These are phyloP conservation scores for Polypedilum vanderplanki DNA, from an alignment of 1,140 invertebrate genomes.

Conservation along the genomic window DNA sequence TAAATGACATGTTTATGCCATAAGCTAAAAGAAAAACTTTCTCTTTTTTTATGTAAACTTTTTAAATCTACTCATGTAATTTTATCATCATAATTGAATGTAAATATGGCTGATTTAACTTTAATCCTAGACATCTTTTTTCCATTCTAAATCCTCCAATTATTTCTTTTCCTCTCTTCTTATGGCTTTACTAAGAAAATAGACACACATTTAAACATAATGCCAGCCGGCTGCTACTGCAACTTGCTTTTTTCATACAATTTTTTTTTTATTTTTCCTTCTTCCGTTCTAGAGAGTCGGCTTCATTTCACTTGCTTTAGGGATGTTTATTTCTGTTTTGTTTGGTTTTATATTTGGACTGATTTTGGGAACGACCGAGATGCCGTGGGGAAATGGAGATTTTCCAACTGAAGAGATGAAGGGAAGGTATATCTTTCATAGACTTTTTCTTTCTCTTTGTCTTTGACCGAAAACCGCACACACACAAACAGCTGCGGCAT, in stretches of 20 bases:
- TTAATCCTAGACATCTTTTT: not conserved
- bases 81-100: not conserved
- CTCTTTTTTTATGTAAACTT: not conserved
- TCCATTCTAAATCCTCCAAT: too few species aligned
- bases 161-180: too few species aligned
- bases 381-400: slow-evolving; percentile 67
- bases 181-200: too few species aligned
- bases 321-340: slow-evolving; percentile 62
- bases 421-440: slow-evolving; percentile 48
- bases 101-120: not conserved
- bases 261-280: slow-evolving; percentile 38
- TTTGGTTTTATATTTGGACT: slow-evolving; percentile 75
- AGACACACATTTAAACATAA: too few species aligned
- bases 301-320: slow-evolving; percentile 58
- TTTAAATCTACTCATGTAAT: not conserved
- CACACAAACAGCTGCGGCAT: too few species aligned
- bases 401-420: slow-evolving; percentile 82
- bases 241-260: not conserved
- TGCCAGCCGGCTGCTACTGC: too few species aligned
- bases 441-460: too few species aligned
- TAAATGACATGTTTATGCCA: too few species aligned
- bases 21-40: too few species aligned
- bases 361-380: slow-evolving; percentile 61
- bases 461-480: too few species aligned
- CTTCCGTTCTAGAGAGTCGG: slow-evolving; percentile 53